Percentiles rank a stretch among this genome's conserved stretches.
phyloP scores from a whole-genome alignment of 2,113 vertebrate species.

The Nycticebus coucang region DNA sequence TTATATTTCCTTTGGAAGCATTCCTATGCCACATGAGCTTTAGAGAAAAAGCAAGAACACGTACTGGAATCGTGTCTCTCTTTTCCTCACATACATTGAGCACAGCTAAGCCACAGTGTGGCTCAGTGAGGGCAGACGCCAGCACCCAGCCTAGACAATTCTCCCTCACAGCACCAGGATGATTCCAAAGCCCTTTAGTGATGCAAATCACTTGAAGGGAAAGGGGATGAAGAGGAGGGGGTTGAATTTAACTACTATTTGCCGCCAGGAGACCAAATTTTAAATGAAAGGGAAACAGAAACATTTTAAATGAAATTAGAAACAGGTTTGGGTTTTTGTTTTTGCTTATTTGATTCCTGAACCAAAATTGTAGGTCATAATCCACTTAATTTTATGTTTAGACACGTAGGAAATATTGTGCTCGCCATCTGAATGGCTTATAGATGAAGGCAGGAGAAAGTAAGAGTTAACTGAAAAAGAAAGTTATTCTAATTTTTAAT shows the following conservation, averaged over 20 bases:
- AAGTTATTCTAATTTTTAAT: conserved; percentile 28
- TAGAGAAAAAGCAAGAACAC: no score
- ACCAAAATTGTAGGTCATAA: conserved; percentile 20
- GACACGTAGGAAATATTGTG: conserved; percentile 31
- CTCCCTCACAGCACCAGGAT: not conserved
- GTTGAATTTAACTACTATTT: not conserved
- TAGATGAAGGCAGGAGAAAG: conserved; percentile 23
- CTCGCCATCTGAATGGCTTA: not conserved
- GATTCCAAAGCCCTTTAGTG: not conserved
- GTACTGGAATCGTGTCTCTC: no score
- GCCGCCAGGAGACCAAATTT: not conserved
- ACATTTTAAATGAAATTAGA: not conserved
- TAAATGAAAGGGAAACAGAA: not conserved
- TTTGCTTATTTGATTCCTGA: conserved; percentile 14
- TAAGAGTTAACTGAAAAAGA: not conserved
- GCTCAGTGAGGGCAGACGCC: not conserved
- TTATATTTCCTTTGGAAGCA: no score
- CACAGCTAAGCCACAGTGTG: not conserved
- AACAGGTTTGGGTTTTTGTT: not conserved
- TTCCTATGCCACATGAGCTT: no score
- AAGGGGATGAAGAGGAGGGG: not conserved
- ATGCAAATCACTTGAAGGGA: not conserved
- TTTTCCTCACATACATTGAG: not conserved
- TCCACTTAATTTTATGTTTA: conserved; percentile 35
- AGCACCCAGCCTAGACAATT: not conserved